Percentiles rank a stretch among this genome's conserved stretches.
Evolutionary conservation across 1,140 invertebrate species (phyloP).

Genomic region (Papilio xuthus): DNA sequence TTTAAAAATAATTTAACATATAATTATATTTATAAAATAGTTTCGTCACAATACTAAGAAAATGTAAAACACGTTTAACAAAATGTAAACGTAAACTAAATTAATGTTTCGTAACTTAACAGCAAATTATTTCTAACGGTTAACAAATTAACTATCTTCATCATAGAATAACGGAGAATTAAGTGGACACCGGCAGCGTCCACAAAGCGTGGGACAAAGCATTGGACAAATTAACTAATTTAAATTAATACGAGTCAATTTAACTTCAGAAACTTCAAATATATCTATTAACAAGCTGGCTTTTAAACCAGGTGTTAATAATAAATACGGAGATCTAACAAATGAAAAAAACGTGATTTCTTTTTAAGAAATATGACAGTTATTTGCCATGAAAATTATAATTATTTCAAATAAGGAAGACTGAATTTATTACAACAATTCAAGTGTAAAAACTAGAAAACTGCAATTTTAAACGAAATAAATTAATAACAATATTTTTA

Average conservation of each 20-base stretch:
- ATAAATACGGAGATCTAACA: no score
- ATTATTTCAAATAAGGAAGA: no score
- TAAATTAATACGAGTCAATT: neutral
- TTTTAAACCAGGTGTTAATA: no score
- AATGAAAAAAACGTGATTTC: no score
- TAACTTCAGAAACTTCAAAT: no score
- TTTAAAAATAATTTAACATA: neutral
- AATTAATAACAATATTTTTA: no score
- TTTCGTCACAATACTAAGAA: neutral
- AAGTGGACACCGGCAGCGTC: neutral
- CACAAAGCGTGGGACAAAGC: conserved; percentile 16
- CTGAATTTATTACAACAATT: no score
- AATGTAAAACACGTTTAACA: neutral
- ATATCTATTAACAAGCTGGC: no score
- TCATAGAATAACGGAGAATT: conserved; percentile 12
- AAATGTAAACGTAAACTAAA: neutral
- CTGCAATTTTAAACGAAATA: no score
- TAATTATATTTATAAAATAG: neutral
- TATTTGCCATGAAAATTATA: no score
- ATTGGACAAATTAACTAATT: neutral
- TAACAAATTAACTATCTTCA: conserved; percentile 23
- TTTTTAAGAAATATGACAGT: no score
- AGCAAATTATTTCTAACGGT: conserved; percentile 18
- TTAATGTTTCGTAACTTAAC: neutral
- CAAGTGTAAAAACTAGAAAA: no score